Evolutionary conservation across 2,113 vertebrate genomes (phyloP).

Genomic region (Hippocampus guttulatus): DNA sequence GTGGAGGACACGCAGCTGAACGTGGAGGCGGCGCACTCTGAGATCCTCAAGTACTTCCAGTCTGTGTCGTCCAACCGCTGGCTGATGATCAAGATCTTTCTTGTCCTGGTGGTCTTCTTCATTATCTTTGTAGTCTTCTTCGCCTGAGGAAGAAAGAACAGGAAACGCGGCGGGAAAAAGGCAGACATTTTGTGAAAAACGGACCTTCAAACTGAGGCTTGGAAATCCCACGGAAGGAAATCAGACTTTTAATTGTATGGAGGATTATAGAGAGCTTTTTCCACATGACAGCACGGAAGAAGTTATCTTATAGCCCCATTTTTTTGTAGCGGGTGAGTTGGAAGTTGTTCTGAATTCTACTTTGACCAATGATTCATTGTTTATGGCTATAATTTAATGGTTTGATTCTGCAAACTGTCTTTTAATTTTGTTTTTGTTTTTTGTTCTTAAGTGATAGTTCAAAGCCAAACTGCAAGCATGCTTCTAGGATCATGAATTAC

Average conservation of each 20-base stretch:
- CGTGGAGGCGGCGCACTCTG: constrained; percentile 84
- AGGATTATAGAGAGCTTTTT: constrained; percentile 29
- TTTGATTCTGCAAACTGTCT: constrained; percentile 79
- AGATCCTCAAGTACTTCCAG: constrained; percentile 94
- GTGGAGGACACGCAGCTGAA: constrained; percentile 89
- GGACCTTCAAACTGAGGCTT: constrained; percentile 25
- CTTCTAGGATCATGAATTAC: constrained; percentile 18
- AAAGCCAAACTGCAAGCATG: constrained; percentile 46
- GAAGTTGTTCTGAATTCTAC: constrained; percentile 40
- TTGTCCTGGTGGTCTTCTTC: constrained; percentile 89
- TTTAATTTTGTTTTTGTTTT: constrained; percentile 33
- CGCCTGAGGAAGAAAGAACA: constrained; percentile 67
- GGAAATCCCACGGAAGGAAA: constrained; percentile 17
- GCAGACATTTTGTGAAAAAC: constrained; percentile 31
- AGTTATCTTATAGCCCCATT: constrained; percentile 34
- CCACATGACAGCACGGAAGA: constrained; percentile 27
- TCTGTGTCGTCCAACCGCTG: constrained; percentile 91
- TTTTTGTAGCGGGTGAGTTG: constrained; percentile 44
- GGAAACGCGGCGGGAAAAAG: too few relatives aligned
- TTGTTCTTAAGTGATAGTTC: constrained; percentile 22
- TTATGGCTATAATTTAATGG: constrained; percentile 70
- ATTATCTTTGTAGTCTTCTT: constrained; percentile 93
- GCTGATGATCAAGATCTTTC: constrained; percentile 96
- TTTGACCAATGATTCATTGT: constrained; percentile 58
- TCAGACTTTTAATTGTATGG: constrained; percentile 25